phyloP scores from a whole-genome alignment of 1,140 invertebrate genomes.

The Papilio helenus region DNA sequence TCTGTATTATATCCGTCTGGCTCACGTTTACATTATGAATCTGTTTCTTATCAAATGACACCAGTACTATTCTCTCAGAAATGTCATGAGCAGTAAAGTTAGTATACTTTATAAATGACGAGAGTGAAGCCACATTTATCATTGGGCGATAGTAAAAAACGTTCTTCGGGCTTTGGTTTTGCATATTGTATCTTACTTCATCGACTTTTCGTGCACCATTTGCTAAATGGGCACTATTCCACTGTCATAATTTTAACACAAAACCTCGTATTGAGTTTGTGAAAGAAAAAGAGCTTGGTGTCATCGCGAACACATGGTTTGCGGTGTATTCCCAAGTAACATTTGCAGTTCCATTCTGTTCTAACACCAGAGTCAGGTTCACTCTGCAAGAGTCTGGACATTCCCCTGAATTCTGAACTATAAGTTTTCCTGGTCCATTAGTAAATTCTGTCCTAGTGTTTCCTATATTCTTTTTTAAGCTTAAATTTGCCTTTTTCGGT shows the following conservation, averaged over 20 bases:
- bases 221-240: slow-evolving; percentile 83
- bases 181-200: slow-evolving; percentile 75
- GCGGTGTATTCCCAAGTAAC: slow-evolving; percentile 84
- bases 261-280: slow-evolving; percentile 87
- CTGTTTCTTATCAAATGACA: slow-evolving; percentile 88
- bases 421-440: slow-evolving; percentile 83
- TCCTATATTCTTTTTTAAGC: slow-evolving; percentile 81
- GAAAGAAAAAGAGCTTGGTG: slow-evolving; percentile 86
- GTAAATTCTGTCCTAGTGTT: slow-evolving; percentile 83
- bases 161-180: slow-evolving; percentile 75
- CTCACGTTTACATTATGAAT: slow-evolving; percentile 89
- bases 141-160: slow-evolving; percentile 72
- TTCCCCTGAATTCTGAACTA: slow-evolving; percentile 85
- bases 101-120: slow-evolving; percentile 73
- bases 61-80: slow-evolving; percentile 89
- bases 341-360: slow-evolving; percentile 82
- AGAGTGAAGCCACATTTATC: slow-evolving; percentile 71
- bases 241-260: slow-evolving; percentile 92
- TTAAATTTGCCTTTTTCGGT: slow-evolving; percentile 72
- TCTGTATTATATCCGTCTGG: slow-evolving; percentile 88
- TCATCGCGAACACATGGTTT: slow-evolving; percentile 86
- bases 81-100: slow-evolving; percentile 83
- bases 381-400: slow-evolving; percentile 87
- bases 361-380: slow-evolving; percentile 84
- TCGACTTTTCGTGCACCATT: slow-evolving; percentile 79